These are phyloP conservation scores for Cyprichromis sp. DNA, from an alignment of 2,113 vertebrate genomes.

Conservation along the genomic window DNA sequence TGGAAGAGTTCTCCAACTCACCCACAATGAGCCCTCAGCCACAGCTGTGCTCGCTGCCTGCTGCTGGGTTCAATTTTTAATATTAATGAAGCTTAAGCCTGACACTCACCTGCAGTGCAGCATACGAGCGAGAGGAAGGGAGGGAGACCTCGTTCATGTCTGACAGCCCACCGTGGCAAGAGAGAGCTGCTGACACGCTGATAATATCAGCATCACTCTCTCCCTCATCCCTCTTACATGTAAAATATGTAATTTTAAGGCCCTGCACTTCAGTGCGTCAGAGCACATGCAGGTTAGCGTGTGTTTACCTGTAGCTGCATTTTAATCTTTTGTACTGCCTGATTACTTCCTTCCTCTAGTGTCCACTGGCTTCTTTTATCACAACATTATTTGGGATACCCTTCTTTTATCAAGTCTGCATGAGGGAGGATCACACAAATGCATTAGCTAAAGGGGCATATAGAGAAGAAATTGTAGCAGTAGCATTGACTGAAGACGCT, in stretches of 20 bases:
- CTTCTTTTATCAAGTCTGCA: background rate
- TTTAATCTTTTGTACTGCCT: background rate
- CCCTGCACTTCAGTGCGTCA: background rate
- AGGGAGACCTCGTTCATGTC: slow-evolving; percentile 6
- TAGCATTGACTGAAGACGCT: background rate
- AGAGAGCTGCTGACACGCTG: slow-evolving; percentile 31
- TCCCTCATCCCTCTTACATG: slow-evolving; percentile 4
- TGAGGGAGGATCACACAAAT: background rate
- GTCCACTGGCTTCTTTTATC: slow-evolving; percentile 22
- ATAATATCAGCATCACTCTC: slow-evolving; percentile 4
- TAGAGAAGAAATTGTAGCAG: background rate
- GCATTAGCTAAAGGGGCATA: background rate
- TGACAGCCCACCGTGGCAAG: slow-evolving; percentile 21
- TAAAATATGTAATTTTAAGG: slow-evolving; percentile 11
- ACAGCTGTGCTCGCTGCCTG: slow-evolving; percentile 19
- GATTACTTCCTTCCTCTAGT: background rate
- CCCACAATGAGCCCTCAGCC: background rate
- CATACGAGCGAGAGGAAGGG: background rate
- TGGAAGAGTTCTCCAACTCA: background rate
- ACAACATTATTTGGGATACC: background rate
- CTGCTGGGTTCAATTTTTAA: slow-evolving; percentile 41
- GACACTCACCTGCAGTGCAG: slow-evolving; percentile 44
- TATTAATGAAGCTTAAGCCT: slow-evolving; percentile 59
- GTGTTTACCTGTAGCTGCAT: slow-evolving; percentile 28
- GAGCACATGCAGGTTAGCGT: slow-evolving; percentile 7